Base-by-base conservation (phyloP, 1,140 invertebrate genomes). In the Lordiphosa clarofinis region DNA sequence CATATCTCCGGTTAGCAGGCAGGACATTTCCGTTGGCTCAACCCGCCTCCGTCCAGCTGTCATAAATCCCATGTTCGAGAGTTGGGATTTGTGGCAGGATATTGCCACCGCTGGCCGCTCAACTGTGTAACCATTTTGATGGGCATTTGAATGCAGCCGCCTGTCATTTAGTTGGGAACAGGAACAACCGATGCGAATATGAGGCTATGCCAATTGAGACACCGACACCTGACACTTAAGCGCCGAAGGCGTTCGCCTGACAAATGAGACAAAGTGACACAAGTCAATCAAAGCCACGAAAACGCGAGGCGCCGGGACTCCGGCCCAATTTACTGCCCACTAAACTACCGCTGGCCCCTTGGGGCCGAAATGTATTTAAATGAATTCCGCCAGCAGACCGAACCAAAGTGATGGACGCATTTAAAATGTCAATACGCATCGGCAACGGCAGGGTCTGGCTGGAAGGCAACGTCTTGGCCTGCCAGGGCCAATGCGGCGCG, bases 221-320 rank as follows among this genome's bases (percentile, higher is more conserved):
- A 73, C 50, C 84, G 78, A 86, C 79, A 84, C 64, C 78, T 78
- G 78, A 78, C 78, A 84, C 78, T 73, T 84, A 65, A 84, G 78
- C 75, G 60, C 64, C 70, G 53, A 70, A 68, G 68, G 64, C 73
- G 72, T 79, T 87, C 74, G 57, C 57, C 84, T 87, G 84, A 87
- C 84, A 87, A 87, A 87, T 87, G 86, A 87, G 84, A 87, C 84
- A 87, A 87, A 87, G 72, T 87, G 84, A 87, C 84, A 87, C 86
- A 81, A 87, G 84, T 87, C 84, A 87, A 87, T 87, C 84, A 87
- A 78, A 81, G 86, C 54, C 64, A 67, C 72, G 57, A 73, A 82
- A 69, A 68, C 65, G 61, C 58, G 58, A 28, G 36, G 56, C 57
- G 66, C 79, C 72, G 28, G 28, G 28, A 28, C 48, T 59, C 44